Conservation (phyloP, 2,113 vertebrate genomes). For the Xiphias gladius region DNA sequence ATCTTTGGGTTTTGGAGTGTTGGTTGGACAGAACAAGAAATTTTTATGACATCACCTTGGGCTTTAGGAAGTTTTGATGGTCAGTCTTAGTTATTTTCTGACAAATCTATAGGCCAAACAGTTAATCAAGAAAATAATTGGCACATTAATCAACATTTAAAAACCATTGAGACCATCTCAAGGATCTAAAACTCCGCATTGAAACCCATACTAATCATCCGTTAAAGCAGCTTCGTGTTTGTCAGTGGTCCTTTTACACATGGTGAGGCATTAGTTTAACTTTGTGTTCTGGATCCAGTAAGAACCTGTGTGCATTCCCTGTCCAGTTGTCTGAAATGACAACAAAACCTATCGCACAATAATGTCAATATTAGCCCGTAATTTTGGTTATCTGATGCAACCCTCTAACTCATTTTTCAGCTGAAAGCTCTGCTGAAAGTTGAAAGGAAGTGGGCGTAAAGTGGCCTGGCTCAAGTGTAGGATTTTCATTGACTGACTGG, state of each 20-base stretch:
- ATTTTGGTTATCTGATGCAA: constrained; percentile 14
- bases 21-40: too few relatives aligned
- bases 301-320: neutral
- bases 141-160: neutral
- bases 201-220: neutral
- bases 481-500: constrained; percentile 66
- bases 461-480: constrained; percentile 49
- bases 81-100: too few relatives aligned
- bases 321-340: neutral
- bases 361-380: neutral
- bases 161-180: neutral
- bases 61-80: too few relatives aligned
- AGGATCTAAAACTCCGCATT: neutral
- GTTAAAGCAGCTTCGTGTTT: neutral
- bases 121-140: too few relatives aligned
- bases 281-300: neutral
- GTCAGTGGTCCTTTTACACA: neutral
- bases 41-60: too few relatives aligned
- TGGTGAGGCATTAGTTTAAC: neutral
- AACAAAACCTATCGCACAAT: neutral
- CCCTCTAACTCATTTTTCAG: neutral
- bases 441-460: constrained; percentile 35
- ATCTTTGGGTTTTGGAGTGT: too few relatives aligned
- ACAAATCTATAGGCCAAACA: too few relatives aligned
- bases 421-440: constrained; percentile 40